Evolutionary conservation across 2,797 vertebrate genomes (phyloP), one percentile per base, ranked within the genome.

Genomic region (Columba guinea): DNA sequence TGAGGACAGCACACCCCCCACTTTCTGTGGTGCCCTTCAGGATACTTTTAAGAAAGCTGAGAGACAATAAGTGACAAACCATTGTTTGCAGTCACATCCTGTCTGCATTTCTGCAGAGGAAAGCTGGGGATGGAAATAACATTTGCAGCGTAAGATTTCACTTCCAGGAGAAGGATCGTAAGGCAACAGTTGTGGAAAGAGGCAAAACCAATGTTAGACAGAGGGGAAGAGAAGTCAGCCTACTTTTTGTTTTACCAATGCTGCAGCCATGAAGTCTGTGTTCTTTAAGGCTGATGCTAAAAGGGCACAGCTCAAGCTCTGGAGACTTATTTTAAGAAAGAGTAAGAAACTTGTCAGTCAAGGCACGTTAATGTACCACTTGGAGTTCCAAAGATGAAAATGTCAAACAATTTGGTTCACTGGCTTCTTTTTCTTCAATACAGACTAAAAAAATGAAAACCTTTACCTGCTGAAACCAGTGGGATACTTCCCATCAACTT

Each of bases 331-430:
- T 85, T 71, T 35, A 60, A 64, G 53, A 87, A 24, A 68, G 17
- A 67, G 11, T 12, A 73, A 70, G 59, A 53, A 91, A 67, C 9
- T 62, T 69, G 34, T 46, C 37, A 62, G 46, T 82, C 41, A 90
- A 74, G 6, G 5, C 20, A 46, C 0, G 0, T 53, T 90, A 62
- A 79, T 76, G 24, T 28, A 80, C 8, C 51, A 4, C 18, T 86
- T 74, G n/a, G 17, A 63, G 44, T 69, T 82, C 13, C 48, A 63
- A 85, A 87, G 53, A 70, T 26, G 39, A 91, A 93, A 87, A 82
- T 76, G 18, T 63, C 73, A 93, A 64, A 49, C 17, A 48, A 21
- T 70, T 79, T 73, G 30, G 26, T 90, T 83, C n/a, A 35, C 5
- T 85, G 30, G 4, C 4, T 60, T 84, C 4, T 53, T 68, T 74